Conservation (phyloP, 2,888 invertebrate species). For the Gisinianus flammeolus region DNA sequence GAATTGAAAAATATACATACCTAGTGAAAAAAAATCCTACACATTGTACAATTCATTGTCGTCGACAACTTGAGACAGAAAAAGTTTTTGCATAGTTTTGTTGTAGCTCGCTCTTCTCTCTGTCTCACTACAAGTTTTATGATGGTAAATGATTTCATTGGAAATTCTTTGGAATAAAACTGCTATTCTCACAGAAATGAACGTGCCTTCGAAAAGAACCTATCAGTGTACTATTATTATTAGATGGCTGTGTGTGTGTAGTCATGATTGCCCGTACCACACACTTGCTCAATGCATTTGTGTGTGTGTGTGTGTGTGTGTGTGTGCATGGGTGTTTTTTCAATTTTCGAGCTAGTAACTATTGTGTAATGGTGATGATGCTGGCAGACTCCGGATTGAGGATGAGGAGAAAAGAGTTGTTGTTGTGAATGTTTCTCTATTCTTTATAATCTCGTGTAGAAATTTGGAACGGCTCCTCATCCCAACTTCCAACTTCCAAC, state of each 20-base stretch:
- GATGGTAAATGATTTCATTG: constrained; percentile 25
- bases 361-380: constrained; percentile 26
- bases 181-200: constrained; percentile 1
- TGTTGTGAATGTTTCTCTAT: constrained; percentile 10
- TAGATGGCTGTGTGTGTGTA: constrained; percentile 1
- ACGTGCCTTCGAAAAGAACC: no score
- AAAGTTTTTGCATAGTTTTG: constrained; percentile 21
- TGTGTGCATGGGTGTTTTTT: neutral
- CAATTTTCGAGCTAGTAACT: constrained; percentile 16
- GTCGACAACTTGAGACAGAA: no score
- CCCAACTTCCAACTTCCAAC: neutral
- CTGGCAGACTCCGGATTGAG: neutral
- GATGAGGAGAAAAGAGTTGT: constrained; percentile 9
- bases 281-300: no score
- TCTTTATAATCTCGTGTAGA: neutral
- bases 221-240: no score
- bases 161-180: constrained; percentile 7
- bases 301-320: no score
- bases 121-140: constrained; percentile 14
- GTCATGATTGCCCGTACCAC: no score
- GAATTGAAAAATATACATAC: no score
- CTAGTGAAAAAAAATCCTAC: no score
- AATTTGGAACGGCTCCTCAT: constrained; percentile 30
- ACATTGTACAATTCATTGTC: no score
- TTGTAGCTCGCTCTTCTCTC: no score